Evolutionary conservation across 2,113 vertebrate species (phyloP), one percentile per base, ranked within the genome.

Genomic region (Athene cunicularia): DNA sequence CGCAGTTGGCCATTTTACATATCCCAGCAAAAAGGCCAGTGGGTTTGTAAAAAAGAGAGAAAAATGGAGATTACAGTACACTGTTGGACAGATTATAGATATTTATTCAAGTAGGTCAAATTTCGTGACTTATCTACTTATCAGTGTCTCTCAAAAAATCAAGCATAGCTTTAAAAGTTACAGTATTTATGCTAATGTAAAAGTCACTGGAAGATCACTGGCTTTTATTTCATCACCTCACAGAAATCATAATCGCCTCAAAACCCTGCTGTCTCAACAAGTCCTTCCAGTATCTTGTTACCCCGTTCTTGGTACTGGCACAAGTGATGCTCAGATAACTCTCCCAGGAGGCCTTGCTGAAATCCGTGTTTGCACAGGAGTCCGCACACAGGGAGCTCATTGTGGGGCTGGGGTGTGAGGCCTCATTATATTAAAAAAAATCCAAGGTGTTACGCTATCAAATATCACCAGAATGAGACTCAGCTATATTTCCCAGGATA

Each of bases 101-200:
- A 76, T 73, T 95, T 93, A 91, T 90, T 93, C 81, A 97, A 94
- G 89, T 76, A 96, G 93, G 84, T 96, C 37, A 94, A 76, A 90
- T 94, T 93, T 80, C 71, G 50, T 0, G 5, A 88, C 14, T 96
- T 91, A 89, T 39, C 84, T 94, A 47, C 91, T 96, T 93, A 70
- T 20, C 74, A 73, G 41, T 16, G 21, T 39, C 67, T 84, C 81
- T 95, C 55, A 92, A 88, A 94, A 81, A 93, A 80, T 77, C 68
- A 81, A 83, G 33, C 67, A 8, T 19, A 39, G 50, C 89, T 94
- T 77, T 88, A 73, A 66, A 95, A 95, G 73, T 93, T 80, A 41
- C 20, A n/a, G 12, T 27, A 70, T 88, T 94, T 88, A 23, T 0
- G 0, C n/a, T 80, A 80, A 92, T 23, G 47, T 59, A 39, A 19